These are phyloP conservation scores for Enteromius mattozi DNA, from an alignment of 2,797 vertebrate genomes.

Conservation along the genomic window DNA sequence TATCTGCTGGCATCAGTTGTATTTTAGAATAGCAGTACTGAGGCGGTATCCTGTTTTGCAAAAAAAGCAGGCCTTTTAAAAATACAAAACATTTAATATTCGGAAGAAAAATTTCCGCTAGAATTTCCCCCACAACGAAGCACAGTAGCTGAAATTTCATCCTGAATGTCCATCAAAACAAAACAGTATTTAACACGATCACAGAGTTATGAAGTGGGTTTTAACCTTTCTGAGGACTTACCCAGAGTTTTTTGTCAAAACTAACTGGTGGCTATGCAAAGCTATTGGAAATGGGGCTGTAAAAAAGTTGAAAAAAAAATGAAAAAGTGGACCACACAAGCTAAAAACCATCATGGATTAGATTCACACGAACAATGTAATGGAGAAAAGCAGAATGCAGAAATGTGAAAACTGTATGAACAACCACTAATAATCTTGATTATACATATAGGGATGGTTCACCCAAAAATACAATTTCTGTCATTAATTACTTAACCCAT, in stretches of 20 bases:
- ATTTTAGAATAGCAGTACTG: not conserved
- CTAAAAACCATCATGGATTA: not conserved
- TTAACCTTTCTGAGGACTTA: not conserved
- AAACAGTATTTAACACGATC: not conserved
- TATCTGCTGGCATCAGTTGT: not conserved
- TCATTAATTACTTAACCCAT: not conserved
- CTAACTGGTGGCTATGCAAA: not conserved
- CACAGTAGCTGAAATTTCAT: not conserved
- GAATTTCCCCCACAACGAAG: not conserved
- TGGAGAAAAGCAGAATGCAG: not conserved
- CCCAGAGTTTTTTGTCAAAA: not conserved
- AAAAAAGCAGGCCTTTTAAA: not conserved
- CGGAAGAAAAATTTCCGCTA: not conserved
- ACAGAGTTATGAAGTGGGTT: not conserved
- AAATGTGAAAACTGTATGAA: not conserved
- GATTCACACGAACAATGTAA: not conserved
- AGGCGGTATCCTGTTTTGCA: not conserved
- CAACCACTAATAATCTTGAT: not conserved
- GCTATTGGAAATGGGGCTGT: not conserved
- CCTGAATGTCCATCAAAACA: not conserved
- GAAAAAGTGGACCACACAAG: not conserved
- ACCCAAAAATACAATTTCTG: not conserved
- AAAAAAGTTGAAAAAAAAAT: not conserved
- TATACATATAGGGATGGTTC: not conserved
- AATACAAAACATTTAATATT: not conserved